Base-by-base conservation (phyloP, 1,140 invertebrate genomes). In the Meloidogyne floridensis region DNA sequence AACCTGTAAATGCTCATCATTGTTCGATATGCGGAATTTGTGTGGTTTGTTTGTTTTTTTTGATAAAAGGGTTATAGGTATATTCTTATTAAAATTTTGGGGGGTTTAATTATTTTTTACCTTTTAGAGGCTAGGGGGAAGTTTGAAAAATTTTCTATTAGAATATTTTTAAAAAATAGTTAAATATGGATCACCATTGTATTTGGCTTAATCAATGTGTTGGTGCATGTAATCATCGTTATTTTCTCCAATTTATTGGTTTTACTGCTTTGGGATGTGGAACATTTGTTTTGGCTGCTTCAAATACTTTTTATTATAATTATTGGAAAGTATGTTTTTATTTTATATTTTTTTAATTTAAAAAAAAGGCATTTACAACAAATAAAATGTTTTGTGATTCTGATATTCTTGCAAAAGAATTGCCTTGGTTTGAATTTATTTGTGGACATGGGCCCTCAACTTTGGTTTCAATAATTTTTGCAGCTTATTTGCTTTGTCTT, bases 11-110 rank as follows among this genome's bases (percentile, higher is more conserved):
- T 84, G 94, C 95, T 56, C 95, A 96, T 91, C 95, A 96, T 90
- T 96, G 95, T 91, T 92, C 94, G 81, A 94, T 95, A 87, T 96
- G 95, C 90, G 95, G 96, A 89, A 96, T 96, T 90, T 96, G 95
- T 91, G 95, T 96, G 54, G 95, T 95, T 76, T 53, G 94, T 96
- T 91, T 93, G 32, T 93, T 87, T 95, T 96, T 92, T 95, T 95
- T 91, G 95, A 95, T 9, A 32, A n/a, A 6, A 32, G 80, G 20
- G n/a, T 56, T 13, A 76, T 82, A 70, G 15, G 77, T 56, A 9
- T 75, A 75, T 32, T 32, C 32, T 32, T 32, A 32, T 32, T 32
- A 32, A 32, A 32, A 32, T 32, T 32, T 32, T 32, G 32, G 32
- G 32, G 32, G 32, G 32, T 32, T 32, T 32, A 32, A 32, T 32